Conservation (phyloP, 2,797 vertebrate genomes). For the Nasua narica region DNA sequence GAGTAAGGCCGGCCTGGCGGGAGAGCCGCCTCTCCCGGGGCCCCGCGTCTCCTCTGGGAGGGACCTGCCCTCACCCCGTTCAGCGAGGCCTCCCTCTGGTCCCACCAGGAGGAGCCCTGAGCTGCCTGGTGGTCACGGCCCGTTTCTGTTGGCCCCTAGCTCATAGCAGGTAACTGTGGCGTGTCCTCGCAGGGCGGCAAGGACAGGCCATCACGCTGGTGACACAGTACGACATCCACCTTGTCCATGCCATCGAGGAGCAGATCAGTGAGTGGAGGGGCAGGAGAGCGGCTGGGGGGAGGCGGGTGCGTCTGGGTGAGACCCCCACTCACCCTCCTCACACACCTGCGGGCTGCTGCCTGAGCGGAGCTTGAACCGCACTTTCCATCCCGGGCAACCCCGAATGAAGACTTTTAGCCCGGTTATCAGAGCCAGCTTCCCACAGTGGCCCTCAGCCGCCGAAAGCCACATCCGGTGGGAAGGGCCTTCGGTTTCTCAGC, state of each 20-base stretch:
- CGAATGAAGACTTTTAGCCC: fast-evolving
- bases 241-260: slow-evolving; percentile 92
- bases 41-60: background rate
- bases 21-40: background rate
- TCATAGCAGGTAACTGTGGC: background rate
- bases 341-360: background rate
- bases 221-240: slow-evolving; percentile 98
- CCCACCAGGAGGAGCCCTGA: background rate
- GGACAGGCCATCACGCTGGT: slow-evolving; percentile 94
- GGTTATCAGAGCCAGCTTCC: background rate
- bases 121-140: background rate
- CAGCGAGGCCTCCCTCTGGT: background rate
- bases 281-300: fast-evolving
- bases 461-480: fast-evolving
- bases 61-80: background rate
- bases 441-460: background rate
- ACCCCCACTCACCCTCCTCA: background rate
- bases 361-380: slow-evolving; percentile 54
- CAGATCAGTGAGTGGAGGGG: slow-evolving; percentile 88
- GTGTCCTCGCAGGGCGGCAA: slow-evolving; percentile 86
- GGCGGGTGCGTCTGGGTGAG: too few species aligned
- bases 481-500: background rate
- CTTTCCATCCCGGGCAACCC: fast-evolving
- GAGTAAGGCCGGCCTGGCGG: background rate
- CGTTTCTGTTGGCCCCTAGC: background rate